Base-by-base conservation (phyloP, 2,888 invertebrate species). In the Lithodes maja region DNA sequence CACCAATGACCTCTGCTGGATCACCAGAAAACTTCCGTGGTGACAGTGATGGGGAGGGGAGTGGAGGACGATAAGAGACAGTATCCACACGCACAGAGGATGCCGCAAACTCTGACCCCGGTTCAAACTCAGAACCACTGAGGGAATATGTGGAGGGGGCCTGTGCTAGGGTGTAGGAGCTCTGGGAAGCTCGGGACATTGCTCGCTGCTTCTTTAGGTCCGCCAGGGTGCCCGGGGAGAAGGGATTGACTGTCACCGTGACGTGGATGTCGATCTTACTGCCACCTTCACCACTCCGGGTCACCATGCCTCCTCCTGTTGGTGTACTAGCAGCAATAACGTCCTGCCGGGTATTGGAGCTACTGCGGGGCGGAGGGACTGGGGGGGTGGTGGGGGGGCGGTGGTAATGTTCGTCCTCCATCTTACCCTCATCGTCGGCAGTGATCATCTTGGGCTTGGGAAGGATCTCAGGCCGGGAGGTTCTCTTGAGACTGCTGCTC, bases 131-230 rank as follows among this genome's bases (percentile, higher is more conserved):
- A 0, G 88, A 74, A 2, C 83, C 75, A 17, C 79, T 55, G 12
- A 89, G 78, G 53, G 89, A 89, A 77, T 89, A 89, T n/a, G 89
- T 89, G 78, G 85, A 83, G 54, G 85, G 83, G 52, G 86, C 83
- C 3, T 83, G 79, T 12, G 87, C 78, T 12, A 90, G 77, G 17
- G 91, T 84, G 77, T 85, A 86, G 15, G 89, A 89, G 61, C 83
- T 86, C 55, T 85, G 89, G 15, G 87, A 85, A 15, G 89, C 87
- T 69, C 92, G 54, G 50, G 86, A 89, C 82, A 91, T 97, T 92
- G 97, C 96, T 92, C 98, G 95, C 93, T 98, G 98, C 94, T 98
- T 98, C 94, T 99, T 99, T 94, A 98, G 95, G 94, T 98, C 98
- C 85, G 98, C 97, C 93, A 99, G 95, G 83, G 98, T 98, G 92